These are phyloP conservation scores for Cremastobaeus sp. DNA, from an alignment of 2,888 invertebrate species.

Conservation along the genomic window DNA sequence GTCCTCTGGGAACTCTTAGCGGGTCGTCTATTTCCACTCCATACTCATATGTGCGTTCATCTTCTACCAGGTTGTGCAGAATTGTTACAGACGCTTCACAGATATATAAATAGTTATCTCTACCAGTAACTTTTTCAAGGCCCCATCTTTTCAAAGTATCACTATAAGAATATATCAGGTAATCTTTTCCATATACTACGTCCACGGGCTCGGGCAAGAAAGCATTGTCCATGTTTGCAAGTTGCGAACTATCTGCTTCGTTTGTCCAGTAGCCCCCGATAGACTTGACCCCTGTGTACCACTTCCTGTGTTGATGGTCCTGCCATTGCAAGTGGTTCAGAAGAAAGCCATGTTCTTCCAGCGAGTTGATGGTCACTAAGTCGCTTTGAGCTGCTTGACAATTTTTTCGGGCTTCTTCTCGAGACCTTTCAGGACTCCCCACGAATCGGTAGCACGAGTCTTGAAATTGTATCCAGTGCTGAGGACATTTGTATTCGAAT, in stretches of 20 bases:
- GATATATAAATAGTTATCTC: slow-evolving; percentile 88
- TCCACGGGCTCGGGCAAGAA: slow-evolving; percentile 84
- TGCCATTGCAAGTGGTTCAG: slow-evolving; percentile 88
- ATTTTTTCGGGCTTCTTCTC: slow-evolving; percentile 89
- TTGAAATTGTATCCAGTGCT: slow-evolving; percentile 90
- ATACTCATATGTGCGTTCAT: slow-evolving; percentile 90
- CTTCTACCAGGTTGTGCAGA: slow-evolving; percentile 84
- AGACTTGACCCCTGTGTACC: slow-evolving; percentile 91
- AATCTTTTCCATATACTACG: slow-evolving; percentile 82
- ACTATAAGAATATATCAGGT: slow-evolving; percentile 84
- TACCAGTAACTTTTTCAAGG: slow-evolving; percentile 87
- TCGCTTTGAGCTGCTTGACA: slow-evolving; percentile 91
- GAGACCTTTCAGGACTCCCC: slow-evolving; percentile 88
- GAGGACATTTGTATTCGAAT: slow-evolving; percentile 83
- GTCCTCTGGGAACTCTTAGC: slow-evolving; percentile 90
- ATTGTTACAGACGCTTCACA: slow-evolving; percentile 91
- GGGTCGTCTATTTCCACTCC: slow-evolving; percentile 90
- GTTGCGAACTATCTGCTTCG: slow-evolving; percentile 88
- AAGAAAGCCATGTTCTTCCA: slow-evolving; percentile 93
- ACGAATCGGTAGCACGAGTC: slow-evolving; percentile 94
- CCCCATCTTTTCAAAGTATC: slow-evolving; percentile 88
- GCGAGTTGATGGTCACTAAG: slow-evolving; percentile 87
- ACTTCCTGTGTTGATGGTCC: slow-evolving; percentile 91
- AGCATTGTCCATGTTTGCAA: slow-evolving; percentile 89
- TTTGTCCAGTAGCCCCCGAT: slow-evolving; percentile 89